Base-by-base conservation (phyloP, 2,888 invertebrate genomes). In the Tribolium freemani region DNA sequence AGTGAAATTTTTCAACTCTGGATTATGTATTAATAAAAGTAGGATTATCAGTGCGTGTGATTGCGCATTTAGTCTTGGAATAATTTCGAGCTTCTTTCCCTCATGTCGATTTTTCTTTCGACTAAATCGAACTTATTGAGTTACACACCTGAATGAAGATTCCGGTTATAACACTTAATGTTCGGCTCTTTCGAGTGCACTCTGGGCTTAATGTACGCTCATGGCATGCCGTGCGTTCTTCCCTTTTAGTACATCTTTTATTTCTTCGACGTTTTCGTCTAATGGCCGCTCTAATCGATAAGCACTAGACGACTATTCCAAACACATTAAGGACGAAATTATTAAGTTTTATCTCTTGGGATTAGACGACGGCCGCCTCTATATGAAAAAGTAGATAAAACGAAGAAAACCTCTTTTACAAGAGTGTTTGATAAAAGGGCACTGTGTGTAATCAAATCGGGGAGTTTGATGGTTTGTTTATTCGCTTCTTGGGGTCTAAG, bases 301-400 rank as follows among this genome's bases (percentile, higher is more conserved):
- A 46, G 26, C 30, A 68, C 68, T 64, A 54, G 53, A 64, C 68
- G 50, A 50, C 57, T 57, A 68, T 68, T 68, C 57, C 57, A 68
- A 68, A 68, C 68, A 68, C 68, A 57, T 68, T 68, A 50, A 48
- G 57, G 48, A 57, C 57, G 38, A 58, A 68, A 68, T 68, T 68
- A 68, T 68, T 68, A 58, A 64, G 64, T 64, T 64, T 54, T 64
- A 53, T 64, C 53, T 54, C 64, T 0, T 6, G 64, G 51, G 63
- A 63, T 63, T 63, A 64, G 51, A 30, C 51, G 30, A 16, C n/a
- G 63, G 21, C 6, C 30, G 16, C 13, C 30, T 50, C 63, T 48
- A 31, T 63, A 53, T 53, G 51, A 63, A 63, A 63, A 51, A 53
- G 50, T 48, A 60, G 26, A 48, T 26, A 44, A 48, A 48, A 60